Evolutionary conservation across 1,140 invertebrate genomes (phyloP).

Genomic region (Pemphigus obesinymphae): DNA sequence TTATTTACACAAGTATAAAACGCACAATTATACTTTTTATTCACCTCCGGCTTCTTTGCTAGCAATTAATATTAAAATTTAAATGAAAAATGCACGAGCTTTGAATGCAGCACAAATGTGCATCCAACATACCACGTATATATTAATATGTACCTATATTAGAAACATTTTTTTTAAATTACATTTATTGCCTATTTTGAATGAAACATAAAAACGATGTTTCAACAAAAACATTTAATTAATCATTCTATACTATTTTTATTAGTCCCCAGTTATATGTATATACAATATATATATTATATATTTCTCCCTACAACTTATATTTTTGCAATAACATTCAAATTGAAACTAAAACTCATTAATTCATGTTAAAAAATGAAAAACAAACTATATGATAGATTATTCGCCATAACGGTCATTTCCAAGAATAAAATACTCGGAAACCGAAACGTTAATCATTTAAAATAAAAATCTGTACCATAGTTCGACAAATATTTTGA

Average conservation of each 20-base stretch:
- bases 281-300: too few species aligned
- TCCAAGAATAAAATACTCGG: background rate
- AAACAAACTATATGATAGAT: background rate
- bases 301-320: background rate
- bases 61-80: background rate
- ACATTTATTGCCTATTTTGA: background rate
- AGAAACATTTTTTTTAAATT: background rate
- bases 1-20: background rate
- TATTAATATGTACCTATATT: too few species aligned
- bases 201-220: background rate
- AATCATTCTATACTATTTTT: slow-evolving; percentile 6
- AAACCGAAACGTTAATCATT: background rate
- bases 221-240: slow-evolving; percentile 20
- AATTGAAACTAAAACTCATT: slow-evolving; percentile 6
- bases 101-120: slow-evolving; percentile 16
- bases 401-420: background rate
- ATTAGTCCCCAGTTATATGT: background rate
- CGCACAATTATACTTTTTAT: background rate
- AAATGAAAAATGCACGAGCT: slow-evolving; percentile 16
- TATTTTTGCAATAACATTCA: slow-evolving; percentile 10
- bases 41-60: background rate
- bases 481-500: background rate
- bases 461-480: background rate
- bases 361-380: background rate
- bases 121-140: background rate